Base-by-base conservation (phyloP, 2,797 vertebrate species). In the Micropoecilia bifurca region DNA sequence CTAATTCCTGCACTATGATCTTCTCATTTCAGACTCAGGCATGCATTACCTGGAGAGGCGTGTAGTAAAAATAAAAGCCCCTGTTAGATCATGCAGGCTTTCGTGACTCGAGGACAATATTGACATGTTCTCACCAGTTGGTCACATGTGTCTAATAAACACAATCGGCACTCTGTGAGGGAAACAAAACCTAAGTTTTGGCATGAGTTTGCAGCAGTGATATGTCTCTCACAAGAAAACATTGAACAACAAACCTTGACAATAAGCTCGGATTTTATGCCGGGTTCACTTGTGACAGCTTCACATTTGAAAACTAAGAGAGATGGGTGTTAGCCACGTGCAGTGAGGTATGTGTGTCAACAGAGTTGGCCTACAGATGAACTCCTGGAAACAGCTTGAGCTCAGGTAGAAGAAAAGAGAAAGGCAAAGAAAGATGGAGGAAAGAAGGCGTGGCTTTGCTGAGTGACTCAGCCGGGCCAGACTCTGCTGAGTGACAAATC, bases 401-500 rank as follows among this genome's bases (percentile, higher is more conserved):
- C 77, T 78, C 82, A 85, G 84, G 85, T 80, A 91, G 90, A 90
- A 91, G 87, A 90, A 95, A 95, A 92, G 88, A 86, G 88, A 86
- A 87, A 91, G 92, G 87, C 76, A 89, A 87, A 88, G 87, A 88
- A 83, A 87, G 85, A 82, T 61, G 85, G 91, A 90, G 91, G 85
- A 87, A 85, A 85, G 85, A 83, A 87, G 93, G 94, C 90, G 95
- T 91, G 92, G 87, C 83, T 88, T 69, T 87, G 78, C 85, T 93
- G 83, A 93, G 90, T 94, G 91, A 95, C 88, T 93, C 86, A 93
- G 89, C 85, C 73, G 85, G 88, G 85, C 81, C 48, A 13, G 74
- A 89, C 80, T 92, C 87, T 89, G 90, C 87, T 94, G 92, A 95
- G 89, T 95, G 93, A 95, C 90, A 94, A 94, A 94, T 94, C 91